These are phyloP conservation scores for Empis stercorea DNA, from an alignment of 2,888 invertebrate species.

Conservation along the genomic window DNA sequence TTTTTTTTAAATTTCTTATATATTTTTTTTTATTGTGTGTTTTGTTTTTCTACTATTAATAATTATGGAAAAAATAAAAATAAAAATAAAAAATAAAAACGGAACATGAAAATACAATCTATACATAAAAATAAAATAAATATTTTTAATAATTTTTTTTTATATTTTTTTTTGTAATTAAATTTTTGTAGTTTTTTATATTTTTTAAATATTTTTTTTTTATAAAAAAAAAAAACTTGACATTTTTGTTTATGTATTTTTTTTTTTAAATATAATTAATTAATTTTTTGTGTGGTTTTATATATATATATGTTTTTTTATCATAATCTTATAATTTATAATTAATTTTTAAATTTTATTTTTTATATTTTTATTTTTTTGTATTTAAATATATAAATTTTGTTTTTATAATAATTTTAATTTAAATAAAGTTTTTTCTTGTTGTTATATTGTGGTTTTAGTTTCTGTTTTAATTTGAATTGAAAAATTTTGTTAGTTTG, in stretches of 20 bases:
- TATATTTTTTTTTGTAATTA: slow-evolving; percentile 11
- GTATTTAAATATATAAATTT: slow-evolving; percentile 7
- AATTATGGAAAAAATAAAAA: slow-evolving; percentile 6
- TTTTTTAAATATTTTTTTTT: too few species aligned
- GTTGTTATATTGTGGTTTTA: slow-evolving; percentile 7
- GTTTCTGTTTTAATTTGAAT: neutral
- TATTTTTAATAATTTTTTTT: slow-evolving; percentile 10
- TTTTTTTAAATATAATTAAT: too few species aligned
- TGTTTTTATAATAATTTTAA: neutral
- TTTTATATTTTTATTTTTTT: slow-evolving; percentile 9
- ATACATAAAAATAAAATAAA: slow-evolving; percentile 15
- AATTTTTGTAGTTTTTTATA: neutral
- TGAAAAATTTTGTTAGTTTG: neutral
- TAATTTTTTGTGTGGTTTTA: neutral
- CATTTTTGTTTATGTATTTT: too few species aligned
- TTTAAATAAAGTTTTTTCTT: slow-evolving; percentile 9
- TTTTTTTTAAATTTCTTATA: slow-evolving; percentile 2
- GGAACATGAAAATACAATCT: slow-evolving; percentile 19
- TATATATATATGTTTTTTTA: neutral
- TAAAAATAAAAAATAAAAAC: slow-evolving; percentile 14
- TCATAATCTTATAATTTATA: neutral
- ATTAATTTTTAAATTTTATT: slow-evolving; percentile 1
- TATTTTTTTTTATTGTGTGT: neutral
- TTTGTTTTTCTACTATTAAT: neutral
- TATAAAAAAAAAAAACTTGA: too few species aligned